A percentile compares a stretch with the other conserved stretches of the same genome.
Conservation (phyloP, 2,797 vertebrate species). For the Toxotes lorentzi region DNA sequence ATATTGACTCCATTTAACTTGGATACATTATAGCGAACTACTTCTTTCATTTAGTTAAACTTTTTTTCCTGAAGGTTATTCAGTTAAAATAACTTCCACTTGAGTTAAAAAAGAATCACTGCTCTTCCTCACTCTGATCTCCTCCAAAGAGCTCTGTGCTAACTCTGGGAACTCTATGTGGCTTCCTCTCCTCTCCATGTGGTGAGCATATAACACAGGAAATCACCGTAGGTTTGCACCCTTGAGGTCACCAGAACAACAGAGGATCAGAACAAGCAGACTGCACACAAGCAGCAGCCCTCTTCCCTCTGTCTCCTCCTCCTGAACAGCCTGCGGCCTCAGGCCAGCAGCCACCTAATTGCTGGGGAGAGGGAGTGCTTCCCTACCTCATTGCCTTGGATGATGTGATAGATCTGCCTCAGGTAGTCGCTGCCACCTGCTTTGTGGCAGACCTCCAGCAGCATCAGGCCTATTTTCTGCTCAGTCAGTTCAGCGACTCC, state of each 20-base stretch:
- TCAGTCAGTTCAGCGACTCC: constrained; percentile 92
- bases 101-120: background rate
- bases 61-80: constrained; percentile 34
- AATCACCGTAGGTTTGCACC: constrained; percentile 85
- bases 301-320: constrained; percentile 58
- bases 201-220: constrained; percentile 53
- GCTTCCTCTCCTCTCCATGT: constrained; percentile 47
- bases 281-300: constrained; percentile 72
- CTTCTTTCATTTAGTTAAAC: constrained; percentile 24
- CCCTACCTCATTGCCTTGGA: constrained; percentile 99
- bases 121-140: constrained; percentile 27
- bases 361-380: constrained; percentile 94
- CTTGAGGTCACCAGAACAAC: constrained; percentile 85
- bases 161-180: constrained; percentile 30
- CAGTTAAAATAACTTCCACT: constrained; percentile 22
- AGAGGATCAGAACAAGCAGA: constrained; percentile 85
- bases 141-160: constrained; percentile 18
- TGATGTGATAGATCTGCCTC: constrained; percentile 99
- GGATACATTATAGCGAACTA: constrained; percentile 14
- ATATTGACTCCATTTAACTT: constrained; percentile 3
- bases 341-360: constrained; percentile 98
- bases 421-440: constrained; percentile 98
- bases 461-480: constrained; percentile 98
- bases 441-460: constrained; percentile 98
- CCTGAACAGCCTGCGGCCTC: constrained; percentile 88